These are phyloP conservation scores for Agrilus planipennis DNA, from an alignment of 1,140 invertebrate species.

Conservation along the genomic window DNA sequence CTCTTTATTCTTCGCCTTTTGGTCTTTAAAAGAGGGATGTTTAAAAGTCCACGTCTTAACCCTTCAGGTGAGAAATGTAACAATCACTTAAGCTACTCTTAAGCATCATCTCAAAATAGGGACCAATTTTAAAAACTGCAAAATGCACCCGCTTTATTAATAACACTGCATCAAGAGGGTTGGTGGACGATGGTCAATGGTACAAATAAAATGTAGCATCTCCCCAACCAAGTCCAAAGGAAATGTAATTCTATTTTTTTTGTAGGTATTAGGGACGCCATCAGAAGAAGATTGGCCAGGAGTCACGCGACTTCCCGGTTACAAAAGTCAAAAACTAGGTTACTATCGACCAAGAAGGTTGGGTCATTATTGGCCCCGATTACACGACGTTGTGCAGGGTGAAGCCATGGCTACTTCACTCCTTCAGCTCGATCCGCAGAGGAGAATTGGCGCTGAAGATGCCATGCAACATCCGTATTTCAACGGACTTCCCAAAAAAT, in stretches of 20 bases:
- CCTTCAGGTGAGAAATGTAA: no score
- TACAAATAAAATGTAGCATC: no score
- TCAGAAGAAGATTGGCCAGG: conserved; percentile 84
- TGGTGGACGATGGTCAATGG: no score
- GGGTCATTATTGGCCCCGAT: conserved; percentile 74
- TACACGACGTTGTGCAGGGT: conserved; percentile 76
- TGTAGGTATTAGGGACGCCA: conserved; percentile 77
- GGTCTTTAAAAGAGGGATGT: no score
- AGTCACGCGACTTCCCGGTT: conserved; percentile 73
- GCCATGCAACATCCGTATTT: conserved; percentile 89
- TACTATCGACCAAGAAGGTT: conserved; percentile 67
- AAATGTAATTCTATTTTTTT: background rate
- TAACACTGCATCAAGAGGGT: no score
- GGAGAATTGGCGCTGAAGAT: conserved; percentile 74
- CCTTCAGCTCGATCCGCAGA: conserved; percentile 76
- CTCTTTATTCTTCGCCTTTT: no score
- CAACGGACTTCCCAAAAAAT: conserved; percentile 71
- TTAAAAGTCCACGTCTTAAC: background rate
- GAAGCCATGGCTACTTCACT: conserved; percentile 77
- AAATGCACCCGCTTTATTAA: no score
- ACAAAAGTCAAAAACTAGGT: conserved; percentile 68
- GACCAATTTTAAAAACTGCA: no score
- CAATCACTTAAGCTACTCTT: no score
- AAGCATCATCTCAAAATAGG: no score
- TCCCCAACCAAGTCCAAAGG: no score